Evolutionary conservation across 2,888 invertebrate genomes (phyloP).

Genomic region (Tipula vernalis): DNA sequence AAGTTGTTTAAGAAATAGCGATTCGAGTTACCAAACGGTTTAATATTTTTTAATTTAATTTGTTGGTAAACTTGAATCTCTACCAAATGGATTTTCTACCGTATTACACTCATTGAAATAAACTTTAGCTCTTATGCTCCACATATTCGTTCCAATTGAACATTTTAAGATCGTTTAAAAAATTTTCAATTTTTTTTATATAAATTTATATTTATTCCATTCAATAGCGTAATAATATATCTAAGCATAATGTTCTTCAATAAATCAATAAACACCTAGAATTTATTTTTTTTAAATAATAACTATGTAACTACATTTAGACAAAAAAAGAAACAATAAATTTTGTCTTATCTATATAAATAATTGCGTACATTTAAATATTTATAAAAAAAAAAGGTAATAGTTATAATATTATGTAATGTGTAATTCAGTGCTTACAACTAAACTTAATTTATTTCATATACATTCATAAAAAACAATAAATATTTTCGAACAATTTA

Average conservation of each 20-base stretch:
- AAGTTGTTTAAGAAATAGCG: too few relatives aligned
- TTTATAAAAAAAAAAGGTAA: neutral
- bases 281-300: neutral
- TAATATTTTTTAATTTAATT: too few relatives aligned
- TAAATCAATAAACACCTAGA: neutral
- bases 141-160: too few relatives aligned
- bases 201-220: conserved; percentile 4
- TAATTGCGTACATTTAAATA: neutral
- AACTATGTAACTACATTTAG: neutral
- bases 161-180: neutral
- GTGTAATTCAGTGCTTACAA: neutral
- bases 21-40: too few relatives aligned
- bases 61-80: too few relatives aligned
- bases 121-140: too few relatives aligned
- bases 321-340: neutral
- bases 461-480: neutral
- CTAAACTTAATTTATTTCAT: neutral
- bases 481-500: neutral
- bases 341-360: neutral
- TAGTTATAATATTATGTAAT: neutral
- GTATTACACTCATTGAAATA: too few relatives aligned
- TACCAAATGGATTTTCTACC: too few relatives aligned
- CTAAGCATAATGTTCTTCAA: neutral
- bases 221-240: neutral
- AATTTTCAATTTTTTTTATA: neutral